Conservation (phyloP, 1,140 invertebrate species). For the Oppia nitens region DNA sequence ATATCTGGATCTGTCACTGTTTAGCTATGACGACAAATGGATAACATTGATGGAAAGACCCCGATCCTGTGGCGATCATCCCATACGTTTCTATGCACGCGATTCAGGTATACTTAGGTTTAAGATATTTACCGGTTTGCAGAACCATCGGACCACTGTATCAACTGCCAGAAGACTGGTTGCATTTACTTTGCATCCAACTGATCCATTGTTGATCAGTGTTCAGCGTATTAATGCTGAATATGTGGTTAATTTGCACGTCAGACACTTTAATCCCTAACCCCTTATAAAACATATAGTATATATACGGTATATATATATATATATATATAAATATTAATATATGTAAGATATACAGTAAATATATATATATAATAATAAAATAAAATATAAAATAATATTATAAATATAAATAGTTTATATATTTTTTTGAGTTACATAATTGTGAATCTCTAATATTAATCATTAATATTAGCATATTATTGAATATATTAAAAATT, state of each 20-base stretch:
- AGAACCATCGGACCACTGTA: constrained; percentile 38
- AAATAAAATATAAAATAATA: too few relatives aligned
- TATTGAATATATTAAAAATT: too few relatives aligned
- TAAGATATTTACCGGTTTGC: constrained; percentile 60
- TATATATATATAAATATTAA: too few relatives aligned
- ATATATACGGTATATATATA: too few relatives aligned
- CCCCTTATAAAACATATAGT: neutral
- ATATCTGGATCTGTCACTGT: constrained; percentile 77
- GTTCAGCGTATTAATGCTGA: constrained; percentile 87
- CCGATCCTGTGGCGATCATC: constrained; percentile 80
- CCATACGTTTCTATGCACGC: constrained; percentile 78
- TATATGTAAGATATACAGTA: too few relatives aligned
- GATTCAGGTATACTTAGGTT: constrained; percentile 78
- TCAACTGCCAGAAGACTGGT: constrained; percentile 55
- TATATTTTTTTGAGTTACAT: too few relatives aligned
- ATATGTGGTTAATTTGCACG: constrained; percentile 89
- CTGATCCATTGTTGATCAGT: constrained; percentile 86
- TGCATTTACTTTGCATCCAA: constrained; percentile 95
- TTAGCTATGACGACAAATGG: constrained; percentile 92
- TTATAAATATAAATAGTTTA: too few relatives aligned
- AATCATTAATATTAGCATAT: too few relatives aligned
- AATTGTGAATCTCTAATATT: too few relatives aligned
- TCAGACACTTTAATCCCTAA: constrained; percentile 34
- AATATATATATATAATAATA: too few relatives aligned
- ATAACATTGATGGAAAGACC: constrained; percentile 87